Base-by-base conservation (phyloP, 2,113 vertebrate species). In the Zapornia atra region DNA sequence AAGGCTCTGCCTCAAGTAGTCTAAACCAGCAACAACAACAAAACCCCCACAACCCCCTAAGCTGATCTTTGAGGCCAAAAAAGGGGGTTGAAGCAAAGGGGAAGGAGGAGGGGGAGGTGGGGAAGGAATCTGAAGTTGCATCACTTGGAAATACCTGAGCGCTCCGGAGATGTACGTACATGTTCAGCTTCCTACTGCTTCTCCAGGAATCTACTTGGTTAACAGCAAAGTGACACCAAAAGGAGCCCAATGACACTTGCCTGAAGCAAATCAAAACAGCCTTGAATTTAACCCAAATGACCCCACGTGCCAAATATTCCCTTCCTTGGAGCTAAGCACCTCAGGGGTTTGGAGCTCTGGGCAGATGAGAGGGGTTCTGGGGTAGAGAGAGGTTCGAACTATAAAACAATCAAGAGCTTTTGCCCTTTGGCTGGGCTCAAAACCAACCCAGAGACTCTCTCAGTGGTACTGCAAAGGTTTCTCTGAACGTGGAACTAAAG, bases 121-220 rank as follows among this genome's bases (percentile, higher is more conserved):
- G 69, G 61, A 95, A 96, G 86, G 89, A 97, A 94, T 96, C 83
- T 84, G 84, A 78, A 73, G 83, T 92, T 96, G 91, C 92, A 92
- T 96, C 96, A 96, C 66, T 94, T 95, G 95, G 95, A 96, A 96
- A 95, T 95, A 96, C 96, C 91, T 88, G 2, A 87, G 70, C 54
- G 59, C 70, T 86, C 54, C 0, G 2, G 95, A 97, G 92, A 86
- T 91, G 96, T 96, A 93, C 6, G 44, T 91, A 94, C 94, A 90
- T 78, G 95, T 89, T 97, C 73, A 54, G 89, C 81, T 91, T 89
- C 73, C 81, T 72, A 53, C 65, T 6, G 28, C 53, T 68, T 89
- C 92, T 94, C 54, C 46, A 76, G 65, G 73, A 96, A 64, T 78
- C 40, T 84, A 33, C 83, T 77, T 33, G 63, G 86, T 81, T 81